Conservation (phyloP, 2,113 vertebrate genomes). For the Equus quagga region DNA sequence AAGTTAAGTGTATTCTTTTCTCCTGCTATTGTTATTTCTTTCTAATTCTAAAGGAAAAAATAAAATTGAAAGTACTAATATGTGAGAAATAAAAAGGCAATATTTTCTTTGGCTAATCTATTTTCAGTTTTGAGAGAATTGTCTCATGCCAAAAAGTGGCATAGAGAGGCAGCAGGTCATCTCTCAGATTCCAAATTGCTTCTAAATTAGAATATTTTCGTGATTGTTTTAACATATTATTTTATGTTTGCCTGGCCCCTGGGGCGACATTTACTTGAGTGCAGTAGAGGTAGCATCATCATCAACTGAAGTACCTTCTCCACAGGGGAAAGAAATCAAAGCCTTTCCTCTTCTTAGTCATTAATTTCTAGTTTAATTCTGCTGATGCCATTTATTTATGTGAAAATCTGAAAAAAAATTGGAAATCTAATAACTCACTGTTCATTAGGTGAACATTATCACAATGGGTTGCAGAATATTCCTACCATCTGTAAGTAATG, state of each 20-base stretch:
- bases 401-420: conserved; percentile 8
- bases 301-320: conserved; percentile 62
- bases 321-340: conserved; percentile 69
- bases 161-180: conserved; percentile 44
- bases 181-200: conserved; percentile 55
- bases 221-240: conserved; percentile 63
- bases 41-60: conserved; percentile 35
- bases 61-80: background rate
- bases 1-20: conserved; percentile 49
- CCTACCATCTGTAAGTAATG: background rate
- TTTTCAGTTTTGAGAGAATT: conserved; percentile 8
- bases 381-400: conserved; percentile 53
- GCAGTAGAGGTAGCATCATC: conserved; percentile 6
- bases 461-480: background rate
- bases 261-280: conserved; percentile 44
- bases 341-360: conserved; percentile 58
- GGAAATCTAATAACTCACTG: background rate
- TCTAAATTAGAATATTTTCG: conserved; percentile 52
- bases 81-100: conserved; percentile 4
- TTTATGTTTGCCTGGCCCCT: conserved; percentile 60
- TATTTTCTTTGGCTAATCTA: conserved; percentile 22
- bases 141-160: background rate
- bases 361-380: conserved; percentile 70
- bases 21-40: background rate
- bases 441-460: conserved; percentile 3